These are phyloP conservation scores for Oreochromis niloticus DNA, from an alignment of 2,113 vertebrate species.

Conservation along the genomic window DNA sequence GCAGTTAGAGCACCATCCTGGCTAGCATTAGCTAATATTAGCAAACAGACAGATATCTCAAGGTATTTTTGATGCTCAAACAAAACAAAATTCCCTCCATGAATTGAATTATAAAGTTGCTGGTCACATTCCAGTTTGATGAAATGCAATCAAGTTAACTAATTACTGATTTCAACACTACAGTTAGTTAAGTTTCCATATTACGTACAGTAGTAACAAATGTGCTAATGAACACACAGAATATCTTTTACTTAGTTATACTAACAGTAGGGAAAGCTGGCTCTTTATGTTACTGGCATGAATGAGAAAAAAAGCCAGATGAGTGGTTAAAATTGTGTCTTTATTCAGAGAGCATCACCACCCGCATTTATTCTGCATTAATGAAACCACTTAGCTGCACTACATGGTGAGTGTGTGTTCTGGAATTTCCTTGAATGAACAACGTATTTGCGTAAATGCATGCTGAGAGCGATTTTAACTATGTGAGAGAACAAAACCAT, in stretches of 20 bases:
- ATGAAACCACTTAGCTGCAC: background rate
- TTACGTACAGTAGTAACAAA: background rate
- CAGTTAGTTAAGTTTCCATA: background rate
- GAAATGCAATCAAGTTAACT: background rate
- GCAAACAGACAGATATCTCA: background rate
- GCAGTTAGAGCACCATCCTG: background rate
- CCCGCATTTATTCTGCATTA: background rate
- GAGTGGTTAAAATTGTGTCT: background rate
- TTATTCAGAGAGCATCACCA: background rate
- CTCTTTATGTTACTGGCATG: background rate
- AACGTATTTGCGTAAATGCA: background rate
- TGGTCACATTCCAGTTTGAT: background rate
- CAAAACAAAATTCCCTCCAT: background rate
- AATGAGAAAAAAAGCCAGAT: background rate
- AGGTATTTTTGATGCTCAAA: background rate
- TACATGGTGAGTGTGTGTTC: background rate
- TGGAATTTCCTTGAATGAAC: background rate
- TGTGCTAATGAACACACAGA: background rate
- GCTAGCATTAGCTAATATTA: background rate
- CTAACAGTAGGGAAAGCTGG: background rate
- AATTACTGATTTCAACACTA: background rate
- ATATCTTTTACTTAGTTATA: background rate
- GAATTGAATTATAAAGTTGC: background rate
- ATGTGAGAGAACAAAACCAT: background rate
- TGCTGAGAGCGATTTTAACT: background rate